Conservation (phyloP, 2,113 vertebrate species). For the Ginglymostoma cirratum region DNA sequence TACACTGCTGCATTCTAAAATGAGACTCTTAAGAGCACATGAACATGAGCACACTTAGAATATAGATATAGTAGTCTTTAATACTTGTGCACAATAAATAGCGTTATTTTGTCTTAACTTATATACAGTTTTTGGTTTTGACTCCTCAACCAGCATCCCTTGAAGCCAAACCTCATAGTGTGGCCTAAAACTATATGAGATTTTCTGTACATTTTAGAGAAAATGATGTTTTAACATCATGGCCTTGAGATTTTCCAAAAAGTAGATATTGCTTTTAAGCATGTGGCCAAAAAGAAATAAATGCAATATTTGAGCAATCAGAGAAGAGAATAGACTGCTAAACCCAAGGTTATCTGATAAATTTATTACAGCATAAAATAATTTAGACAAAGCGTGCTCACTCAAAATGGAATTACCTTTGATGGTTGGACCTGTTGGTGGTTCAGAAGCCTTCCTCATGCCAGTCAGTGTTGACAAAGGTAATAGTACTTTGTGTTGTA, state of each 20-base stretch:
- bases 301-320: neutral
- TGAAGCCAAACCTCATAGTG: too few relatives aligned
- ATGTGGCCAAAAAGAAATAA: neutral
- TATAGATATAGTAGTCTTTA: too few relatives aligned
- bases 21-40: too few relatives aligned
- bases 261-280: neutral
- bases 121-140: too few relatives aligned
- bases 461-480: neutral
- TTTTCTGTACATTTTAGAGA: neutral
- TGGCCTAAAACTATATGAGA: too few relatives aligned
- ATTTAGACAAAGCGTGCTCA: neutral
- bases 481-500: neutral
- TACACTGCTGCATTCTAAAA: too few relatives aligned
- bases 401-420: conserved; percentile 11
- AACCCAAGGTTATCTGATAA: neutral
- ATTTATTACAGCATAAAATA: neutral
- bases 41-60: too few relatives aligned
- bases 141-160: too few relatives aligned
- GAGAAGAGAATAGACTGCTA: neutral
- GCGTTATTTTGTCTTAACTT: too few relatives aligned
- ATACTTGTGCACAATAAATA: too few relatives aligned
- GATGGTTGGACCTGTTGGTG: neutral
- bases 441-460: neutral
- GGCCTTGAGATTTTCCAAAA: neutral
- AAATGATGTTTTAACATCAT: neutral